Conservation (phyloP, 2,113 vertebrate genomes). For the Falco punctatus region DNA sequence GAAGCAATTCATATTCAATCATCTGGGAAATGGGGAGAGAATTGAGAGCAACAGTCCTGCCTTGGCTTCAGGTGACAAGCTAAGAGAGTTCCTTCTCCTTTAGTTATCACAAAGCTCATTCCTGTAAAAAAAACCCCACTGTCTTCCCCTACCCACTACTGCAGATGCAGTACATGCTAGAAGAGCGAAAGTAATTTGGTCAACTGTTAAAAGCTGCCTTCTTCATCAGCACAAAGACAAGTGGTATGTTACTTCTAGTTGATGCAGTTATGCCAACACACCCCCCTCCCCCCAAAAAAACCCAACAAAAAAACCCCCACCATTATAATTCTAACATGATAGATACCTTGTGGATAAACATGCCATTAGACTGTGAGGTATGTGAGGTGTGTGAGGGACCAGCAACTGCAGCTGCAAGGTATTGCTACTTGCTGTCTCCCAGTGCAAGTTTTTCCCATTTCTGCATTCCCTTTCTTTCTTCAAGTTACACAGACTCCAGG, state of each 20-base stretch:
- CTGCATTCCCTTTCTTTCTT: not conserved
- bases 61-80: not conserved
- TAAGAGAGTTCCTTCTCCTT: not conserved
- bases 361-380: not conserved
- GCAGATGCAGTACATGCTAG: not conserved
- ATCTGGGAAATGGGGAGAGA: not conserved
- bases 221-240: not conserved
- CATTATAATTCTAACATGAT: not conserved
- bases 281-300: too few relatives aligned
- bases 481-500: not conserved
- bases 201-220: not conserved
- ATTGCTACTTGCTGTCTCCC: conserved; percentile 26
- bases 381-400: not conserved
- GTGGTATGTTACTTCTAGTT: not conserved
- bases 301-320: too few relatives aligned
- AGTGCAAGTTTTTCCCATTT: not conserved
- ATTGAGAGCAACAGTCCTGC: conserved; percentile 11
- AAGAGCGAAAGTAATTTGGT: not conserved
- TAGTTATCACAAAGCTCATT: not conserved
- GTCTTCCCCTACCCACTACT: not conserved
- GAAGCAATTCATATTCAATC: not conserved
- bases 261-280: not conserved
- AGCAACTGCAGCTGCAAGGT: not conserved
- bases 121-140: not conserved
- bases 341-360: not conserved